Conservation (phyloP, 2,797 vertebrate species). For the Neosilurus mollespiculum region DNA sequence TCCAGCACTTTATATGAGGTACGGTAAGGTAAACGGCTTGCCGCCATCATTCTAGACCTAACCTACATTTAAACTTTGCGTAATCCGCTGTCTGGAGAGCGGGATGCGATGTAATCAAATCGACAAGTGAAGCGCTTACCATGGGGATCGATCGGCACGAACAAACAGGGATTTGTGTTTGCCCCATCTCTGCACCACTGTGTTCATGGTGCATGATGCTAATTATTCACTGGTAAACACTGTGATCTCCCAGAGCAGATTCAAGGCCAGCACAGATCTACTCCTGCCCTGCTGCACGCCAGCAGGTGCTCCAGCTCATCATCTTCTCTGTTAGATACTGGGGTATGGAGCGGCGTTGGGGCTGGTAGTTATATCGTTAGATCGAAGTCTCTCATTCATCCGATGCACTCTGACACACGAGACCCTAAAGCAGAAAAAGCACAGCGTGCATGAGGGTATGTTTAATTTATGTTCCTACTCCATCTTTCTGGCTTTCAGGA, state of each 20-base stretch:
- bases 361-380: not conserved
- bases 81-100: not conserved
- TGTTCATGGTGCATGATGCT: not conserved
- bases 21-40: not conserved
- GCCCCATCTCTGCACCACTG: not conserved
- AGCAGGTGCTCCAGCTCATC: not conserved
- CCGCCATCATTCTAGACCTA: not conserved
- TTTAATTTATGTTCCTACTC: not conserved
- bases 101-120: not conserved
- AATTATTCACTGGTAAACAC: conserved; percentile 21
- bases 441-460: not conserved
- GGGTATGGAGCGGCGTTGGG: not conserved
- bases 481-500: conserved; percentile 66
- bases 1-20: not conserved
- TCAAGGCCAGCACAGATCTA: not conserved
- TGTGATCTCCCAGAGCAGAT: not conserved
- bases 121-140: not conserved
- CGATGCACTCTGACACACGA: not conserved
- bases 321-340: not conserved
- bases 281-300: not conserved
- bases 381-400: not conserved
- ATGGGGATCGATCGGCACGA: not conserved
- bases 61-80: too few species aligned
- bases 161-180: not conserved
- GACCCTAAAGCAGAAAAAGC: not conserved